Evolutionary conservation across 2,113 vertebrate species (phyloP).

Genomic region (Callipepla californica): DNA sequence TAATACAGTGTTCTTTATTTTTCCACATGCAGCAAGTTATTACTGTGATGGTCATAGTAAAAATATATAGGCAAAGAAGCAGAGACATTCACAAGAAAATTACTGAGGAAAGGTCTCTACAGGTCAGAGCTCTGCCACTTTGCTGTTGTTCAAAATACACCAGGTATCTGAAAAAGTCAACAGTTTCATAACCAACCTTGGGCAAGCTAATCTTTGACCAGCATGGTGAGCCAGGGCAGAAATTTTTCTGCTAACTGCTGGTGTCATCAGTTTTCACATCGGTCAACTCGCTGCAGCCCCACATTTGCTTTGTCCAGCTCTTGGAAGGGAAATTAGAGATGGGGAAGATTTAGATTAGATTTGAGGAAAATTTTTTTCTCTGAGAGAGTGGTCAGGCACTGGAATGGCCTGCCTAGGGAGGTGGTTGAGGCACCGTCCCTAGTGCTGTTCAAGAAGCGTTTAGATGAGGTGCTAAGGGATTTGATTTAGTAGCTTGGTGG

Average conservation of each 20-base stretch:
- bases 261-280: conserved; percentile 48
- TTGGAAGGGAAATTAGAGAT: background rate
- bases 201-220: conserved; percentile 71
- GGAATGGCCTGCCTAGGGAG: too few species aligned
- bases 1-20: background rate
- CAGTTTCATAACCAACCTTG: conserved; percentile 73
- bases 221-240: background rate
- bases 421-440: too few species aligned
- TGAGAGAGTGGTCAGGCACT: too few species aligned
- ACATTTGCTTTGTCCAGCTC: background rate
- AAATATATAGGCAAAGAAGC: background rate
- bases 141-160: conserved; percentile 4
- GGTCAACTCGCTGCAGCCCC: background rate
- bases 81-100: background rate
- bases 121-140: conserved; percentile 17
- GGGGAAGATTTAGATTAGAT: too few species aligned
- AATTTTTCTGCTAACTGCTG: conserved; percentile 37
- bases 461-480: too few species aligned
- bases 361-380: too few species aligned
- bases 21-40: background rate
- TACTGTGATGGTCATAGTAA: fast-evolving
- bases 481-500: too few species aligned
- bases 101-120: background rate
- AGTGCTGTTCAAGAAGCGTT: too few species aligned
- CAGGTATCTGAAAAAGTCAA: conserved; percentile 53